Base-by-base conservation (phyloP, 2,888 invertebrate genomes). In the Abrostola tripartita region DNA sequence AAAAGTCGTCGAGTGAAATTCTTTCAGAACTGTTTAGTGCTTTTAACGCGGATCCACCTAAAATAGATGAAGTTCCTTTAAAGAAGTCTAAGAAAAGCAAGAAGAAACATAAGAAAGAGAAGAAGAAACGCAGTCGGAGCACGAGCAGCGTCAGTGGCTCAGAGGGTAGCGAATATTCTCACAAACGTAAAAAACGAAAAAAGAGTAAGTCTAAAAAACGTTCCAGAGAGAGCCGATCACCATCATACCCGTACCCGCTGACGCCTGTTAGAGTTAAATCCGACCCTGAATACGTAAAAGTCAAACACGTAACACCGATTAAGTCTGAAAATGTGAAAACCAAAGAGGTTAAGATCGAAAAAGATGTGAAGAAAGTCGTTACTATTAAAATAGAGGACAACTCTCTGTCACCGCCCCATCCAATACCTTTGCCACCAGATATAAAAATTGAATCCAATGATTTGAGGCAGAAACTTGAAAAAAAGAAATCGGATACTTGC, bases 21-120 rank as follows among this genome's bases (percentile, higher is more conserved):
- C 94, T 98, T 24, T 97, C 97, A 0, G 98, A 98, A 89, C 92
- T 98, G 0, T 98, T 98, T 83, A 95, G 97, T 81, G 96, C 96
- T 36, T 97, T 97, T 84, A 97, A 97, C 89, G 97, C 97, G 1
- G 96, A 95, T 74, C 97, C 97, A 11, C 97, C 95, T 37, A 95
- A 95, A 76, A 90, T 96, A 44, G 94, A 88, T 68, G 92, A 88
- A 63, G 88, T 84, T 76, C 81, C 86, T 73, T 81, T 80, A 80
- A 92, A 90, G 72, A 93, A 93, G 74, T 88, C 93, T 0, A 95
- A 95, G 76, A 96, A 95, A 76, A 95, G 89, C 73, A 96, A 95
- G 79, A 95, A 95, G 86, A 96, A 96, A 80, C 95, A 96, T 71
- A 96, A 96, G 85, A 95, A 96, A 76, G 96, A 96, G 71, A 95